Percentiles rank a stretch among this genome's conserved stretches.
Evolutionary conservation across 2,113 vertebrate genomes (phyloP).

Genomic region (Synodontis membranacea): DNA sequence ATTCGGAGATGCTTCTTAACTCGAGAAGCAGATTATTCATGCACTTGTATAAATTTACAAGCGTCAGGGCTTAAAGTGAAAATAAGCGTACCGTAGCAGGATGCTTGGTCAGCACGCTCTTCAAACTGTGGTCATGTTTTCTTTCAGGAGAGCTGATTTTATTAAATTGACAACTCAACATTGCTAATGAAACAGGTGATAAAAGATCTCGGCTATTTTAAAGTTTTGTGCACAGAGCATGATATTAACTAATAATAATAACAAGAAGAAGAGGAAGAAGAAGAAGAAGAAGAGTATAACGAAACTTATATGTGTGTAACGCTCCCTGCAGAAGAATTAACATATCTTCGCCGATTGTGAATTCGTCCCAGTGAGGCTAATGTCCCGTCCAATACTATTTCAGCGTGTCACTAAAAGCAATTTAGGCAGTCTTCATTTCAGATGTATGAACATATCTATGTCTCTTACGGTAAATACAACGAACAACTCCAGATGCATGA

Average conservation of each 20-base stretch:
- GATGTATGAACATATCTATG: neutral
- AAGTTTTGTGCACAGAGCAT: neutral
- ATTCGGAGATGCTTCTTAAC: neutral
- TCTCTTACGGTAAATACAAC: neutral
- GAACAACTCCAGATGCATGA: neutral
- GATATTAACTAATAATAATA: neutral
- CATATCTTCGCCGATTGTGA: neutral
- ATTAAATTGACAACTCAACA: no score
- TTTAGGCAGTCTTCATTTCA: neutral
- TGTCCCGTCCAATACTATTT: neutral
- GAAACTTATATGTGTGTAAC: neutral
- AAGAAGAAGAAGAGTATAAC: neutral
- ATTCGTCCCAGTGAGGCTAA: neutral
- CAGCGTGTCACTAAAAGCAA: neutral
- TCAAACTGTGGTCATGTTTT: neutral
- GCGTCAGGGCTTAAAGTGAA: neutral
- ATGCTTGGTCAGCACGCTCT: neutral
- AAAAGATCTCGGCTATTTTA: neutral
- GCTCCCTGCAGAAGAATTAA: neutral
- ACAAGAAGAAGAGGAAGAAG: no score
- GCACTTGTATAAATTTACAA: neutral
- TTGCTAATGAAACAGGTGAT: no score
- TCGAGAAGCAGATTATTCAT: neutral
- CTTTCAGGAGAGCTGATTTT: no score
- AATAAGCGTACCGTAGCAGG: neutral